Evolutionary conservation across 2,888 invertebrate genomes (phyloP).

Genomic region (Leucophenga maculata): DNA sequence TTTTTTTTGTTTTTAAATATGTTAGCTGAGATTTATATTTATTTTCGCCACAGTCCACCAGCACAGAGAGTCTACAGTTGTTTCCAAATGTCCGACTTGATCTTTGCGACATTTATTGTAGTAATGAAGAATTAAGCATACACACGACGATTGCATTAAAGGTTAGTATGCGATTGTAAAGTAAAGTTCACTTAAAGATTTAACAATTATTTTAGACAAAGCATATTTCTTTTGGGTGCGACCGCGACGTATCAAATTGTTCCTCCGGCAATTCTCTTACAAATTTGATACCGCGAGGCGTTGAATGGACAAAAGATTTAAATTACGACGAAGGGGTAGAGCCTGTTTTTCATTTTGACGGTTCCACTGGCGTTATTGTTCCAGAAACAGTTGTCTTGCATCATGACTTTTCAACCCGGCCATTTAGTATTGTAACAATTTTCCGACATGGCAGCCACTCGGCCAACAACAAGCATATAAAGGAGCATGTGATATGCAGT

Average conservation of each 20-base stretch:
- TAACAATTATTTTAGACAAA: conserved; percentile 62
- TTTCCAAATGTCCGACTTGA: conserved; percentile 71
- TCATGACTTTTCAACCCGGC: conserved; percentile 77
- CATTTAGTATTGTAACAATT: conserved; percentile 95
- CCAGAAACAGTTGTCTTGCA: conserved; percentile 84
- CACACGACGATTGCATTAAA: conserved; percentile 69
- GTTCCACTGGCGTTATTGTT: conserved; percentile 89
- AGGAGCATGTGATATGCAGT: conserved; percentile 97
- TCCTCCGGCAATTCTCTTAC: conserved; percentile 56
- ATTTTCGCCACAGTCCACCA: conserved; percentile 58
- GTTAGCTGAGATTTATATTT: not conserved
- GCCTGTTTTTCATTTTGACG: conserved; percentile 97
- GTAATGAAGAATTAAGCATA: conserved; percentile 66
- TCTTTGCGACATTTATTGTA: conserved; percentile 72
- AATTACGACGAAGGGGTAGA: conserved; percentile 90
- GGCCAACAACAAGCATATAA: conserved; percentile 86
- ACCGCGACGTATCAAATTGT: conserved; percentile 79
- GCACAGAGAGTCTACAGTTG: conserved; percentile 67
- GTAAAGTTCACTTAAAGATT: not conserved
- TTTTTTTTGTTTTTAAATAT: no score
- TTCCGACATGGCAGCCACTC: conserved; percentile 90
- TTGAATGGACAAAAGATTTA: conserved; percentile 86
- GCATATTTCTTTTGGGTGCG: conserved; percentile 96
- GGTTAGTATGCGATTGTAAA: conserved; percentile 46
- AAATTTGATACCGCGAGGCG: conserved; percentile 73